phyloP scores from a whole-genome alignment of 2,113 vertebrate genomes.

The Lanius ludovicianus region DNA sequence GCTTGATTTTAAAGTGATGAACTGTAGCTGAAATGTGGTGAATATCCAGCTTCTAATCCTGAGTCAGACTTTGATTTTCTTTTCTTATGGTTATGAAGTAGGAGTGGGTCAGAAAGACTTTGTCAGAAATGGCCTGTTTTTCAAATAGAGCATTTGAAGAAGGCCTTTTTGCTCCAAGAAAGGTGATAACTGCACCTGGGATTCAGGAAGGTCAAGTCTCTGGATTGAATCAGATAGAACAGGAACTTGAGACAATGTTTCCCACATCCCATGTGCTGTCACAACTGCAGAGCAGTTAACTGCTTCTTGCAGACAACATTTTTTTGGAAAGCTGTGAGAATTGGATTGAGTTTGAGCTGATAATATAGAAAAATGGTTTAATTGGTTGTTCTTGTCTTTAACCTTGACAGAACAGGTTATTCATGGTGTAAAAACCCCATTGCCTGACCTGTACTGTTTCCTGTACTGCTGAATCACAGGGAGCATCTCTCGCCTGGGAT shows the following conservation, averaged over 20 bases:
- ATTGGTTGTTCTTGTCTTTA: neutral
- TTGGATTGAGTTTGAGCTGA: neutral
- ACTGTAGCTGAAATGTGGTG: neutral
- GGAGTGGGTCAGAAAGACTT: neutral
- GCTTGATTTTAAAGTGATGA: slow-evolving; percentile 8
- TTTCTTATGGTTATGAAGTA: neutral
- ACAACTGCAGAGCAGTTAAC: neutral
- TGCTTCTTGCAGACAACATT: neutral
- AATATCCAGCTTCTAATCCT: neutral
- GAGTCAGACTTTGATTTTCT: neutral
- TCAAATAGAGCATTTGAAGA: neutral
- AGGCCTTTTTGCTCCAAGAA: neutral
- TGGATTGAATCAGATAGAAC: neutral
- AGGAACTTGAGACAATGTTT: neutral
- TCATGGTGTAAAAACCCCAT: neutral
- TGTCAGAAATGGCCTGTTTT: neutral
- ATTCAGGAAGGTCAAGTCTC: neutral
- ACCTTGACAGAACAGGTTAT: neutral
- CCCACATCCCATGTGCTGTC: neutral
- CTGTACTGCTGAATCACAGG: neutral
- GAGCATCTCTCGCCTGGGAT: neutral
- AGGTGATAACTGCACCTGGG: neutral
- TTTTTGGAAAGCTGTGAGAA: neutral
- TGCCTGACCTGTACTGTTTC: neutral
- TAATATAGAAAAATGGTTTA: neutral